Evolutionary conservation across 1,140 invertebrate species (phyloP).

Genomic region (Drosophila tani): DNA sequence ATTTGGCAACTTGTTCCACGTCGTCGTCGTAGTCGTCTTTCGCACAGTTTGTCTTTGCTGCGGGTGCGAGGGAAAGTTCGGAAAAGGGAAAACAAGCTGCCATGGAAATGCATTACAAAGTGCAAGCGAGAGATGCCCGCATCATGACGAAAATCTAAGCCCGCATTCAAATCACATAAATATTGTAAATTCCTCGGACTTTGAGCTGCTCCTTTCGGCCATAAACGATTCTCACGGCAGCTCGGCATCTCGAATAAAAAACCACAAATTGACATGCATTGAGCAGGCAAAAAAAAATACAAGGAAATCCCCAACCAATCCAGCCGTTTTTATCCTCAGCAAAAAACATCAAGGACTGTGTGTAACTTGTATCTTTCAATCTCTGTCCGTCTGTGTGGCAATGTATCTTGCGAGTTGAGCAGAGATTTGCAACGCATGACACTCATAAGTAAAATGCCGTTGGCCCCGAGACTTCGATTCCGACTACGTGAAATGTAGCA

Average conservation of each 20-base stretch:
- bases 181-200: conserved; percentile 49
- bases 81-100: conserved; percentile 2
- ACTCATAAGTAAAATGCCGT: conserved; percentile 78
- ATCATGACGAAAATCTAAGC: conserved; percentile 51
- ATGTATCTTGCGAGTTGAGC: conserved; percentile 60
- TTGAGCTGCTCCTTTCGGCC: conserved; percentile 30
- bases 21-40: background rate
- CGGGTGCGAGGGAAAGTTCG: conserved; percentile 13
- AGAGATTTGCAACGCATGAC: conserved; percentile 75
- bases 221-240: conserved; percentile 67
- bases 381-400: conserved; percentile 29
- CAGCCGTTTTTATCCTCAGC: conserved; percentile 13
- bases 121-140: conserved; percentile 40
- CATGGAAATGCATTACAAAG: conserved; percentile 42
- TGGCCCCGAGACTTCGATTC: conserved; percentile 18
- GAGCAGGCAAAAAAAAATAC: conserved; percentile 30
- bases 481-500: conserved; percentile 33
- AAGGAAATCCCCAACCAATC: conserved; percentile 6
- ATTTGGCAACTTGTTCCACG: conserved; percentile 70
- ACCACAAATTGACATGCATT: conserved; percentile 78
- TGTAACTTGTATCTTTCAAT: conserved; percentile 49
- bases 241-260: conserved; percentile 21
- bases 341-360: conserved; percentile 32
- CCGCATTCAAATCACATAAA: conserved; percentile 74
- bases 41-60: conserved; percentile 52